Conservation (phyloP, 2,113 vertebrate species). For the Leuciscus idus region DNA sequence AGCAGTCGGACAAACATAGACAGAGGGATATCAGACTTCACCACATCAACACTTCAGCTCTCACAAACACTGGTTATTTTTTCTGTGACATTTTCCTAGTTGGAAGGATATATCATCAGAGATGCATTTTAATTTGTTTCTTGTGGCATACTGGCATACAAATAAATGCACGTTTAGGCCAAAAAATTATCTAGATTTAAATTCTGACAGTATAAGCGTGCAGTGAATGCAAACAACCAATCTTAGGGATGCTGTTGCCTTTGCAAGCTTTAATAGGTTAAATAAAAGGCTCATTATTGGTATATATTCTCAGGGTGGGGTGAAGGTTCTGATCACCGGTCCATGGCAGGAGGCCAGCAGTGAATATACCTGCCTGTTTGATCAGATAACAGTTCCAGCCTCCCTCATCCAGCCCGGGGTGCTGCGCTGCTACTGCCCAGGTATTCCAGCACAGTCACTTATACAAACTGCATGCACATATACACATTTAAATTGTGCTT, state of each 20-base stretch:
- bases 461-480: not conserved
- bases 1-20: slow-evolving; percentile 8
- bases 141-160: not conserved
- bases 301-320: slow-evolving; percentile 83
- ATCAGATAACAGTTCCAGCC: slow-evolving; percentile 97
- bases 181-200: not conserved
- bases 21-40: slow-evolving; percentile 1
- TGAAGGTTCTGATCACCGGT: slow-evolving; percentile 97
- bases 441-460: slow-evolving; percentile 69
- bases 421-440: slow-evolving; percentile 98
- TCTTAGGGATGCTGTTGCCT: too few relatives aligned
- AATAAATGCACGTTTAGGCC: not conserved
- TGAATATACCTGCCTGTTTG: slow-evolving; percentile 97
- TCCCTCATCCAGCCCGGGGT: slow-evolving; percentile 98
- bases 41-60: not conserved
- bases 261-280: not conserved
- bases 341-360: slow-evolving; percentile 96
- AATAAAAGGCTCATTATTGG: not conserved
- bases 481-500: not conserved
- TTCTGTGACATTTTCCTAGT: not conserved
- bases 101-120: not conserved
- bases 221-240: not conserved
- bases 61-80: not conserved
- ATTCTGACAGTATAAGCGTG: not conserved
- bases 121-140: not conserved